Conservation (phyloP, 2,888 invertebrate species). For the Phortica magna region DNA sequence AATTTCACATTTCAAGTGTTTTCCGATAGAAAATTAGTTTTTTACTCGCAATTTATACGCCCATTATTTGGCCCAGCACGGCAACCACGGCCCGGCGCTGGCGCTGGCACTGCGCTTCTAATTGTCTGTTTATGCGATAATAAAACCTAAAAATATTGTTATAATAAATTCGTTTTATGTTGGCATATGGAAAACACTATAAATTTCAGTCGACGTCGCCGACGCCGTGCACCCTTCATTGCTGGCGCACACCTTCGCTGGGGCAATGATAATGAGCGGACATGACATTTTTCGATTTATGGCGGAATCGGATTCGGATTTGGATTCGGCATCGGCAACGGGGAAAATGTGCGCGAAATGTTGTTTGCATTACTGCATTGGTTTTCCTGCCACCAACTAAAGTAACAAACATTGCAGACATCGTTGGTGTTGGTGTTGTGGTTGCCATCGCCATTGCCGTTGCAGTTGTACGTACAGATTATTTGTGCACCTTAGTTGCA, state of each 20-base stretch:
- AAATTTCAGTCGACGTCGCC: neutral
- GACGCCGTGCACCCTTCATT: neutral
- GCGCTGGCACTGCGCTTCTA: neutral
- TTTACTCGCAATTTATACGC: neutral
- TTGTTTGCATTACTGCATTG: constrained; percentile 13
- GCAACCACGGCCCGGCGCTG: neutral
- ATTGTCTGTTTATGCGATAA: constrained; percentile 31
- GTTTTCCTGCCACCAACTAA: neutral
- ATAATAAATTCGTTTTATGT: constrained; percentile 22
- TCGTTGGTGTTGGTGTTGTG: neutral
- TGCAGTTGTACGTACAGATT: too few species aligned
- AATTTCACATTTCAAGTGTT: neutral
- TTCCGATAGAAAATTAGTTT: neutral
- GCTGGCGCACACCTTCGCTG: neutral
- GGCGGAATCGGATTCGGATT: neutral
- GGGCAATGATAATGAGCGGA: constrained; percentile 20
- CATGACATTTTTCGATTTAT: constrained; percentile 29
- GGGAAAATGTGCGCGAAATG: constrained; percentile 11
- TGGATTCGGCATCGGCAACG: too few species aligned
- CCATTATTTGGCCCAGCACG: neutral
- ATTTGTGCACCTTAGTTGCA: too few species aligned
- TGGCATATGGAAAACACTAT: constrained; percentile 32
- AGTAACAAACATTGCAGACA: neutral
- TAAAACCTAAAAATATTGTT: constrained; percentile 19
- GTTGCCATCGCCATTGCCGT: neutral